These are phyloP conservation scores for Lapara coniferarum DNA, from an alignment of 2,888 invertebrate genomes.

Conservation along the genomic window DNA sequence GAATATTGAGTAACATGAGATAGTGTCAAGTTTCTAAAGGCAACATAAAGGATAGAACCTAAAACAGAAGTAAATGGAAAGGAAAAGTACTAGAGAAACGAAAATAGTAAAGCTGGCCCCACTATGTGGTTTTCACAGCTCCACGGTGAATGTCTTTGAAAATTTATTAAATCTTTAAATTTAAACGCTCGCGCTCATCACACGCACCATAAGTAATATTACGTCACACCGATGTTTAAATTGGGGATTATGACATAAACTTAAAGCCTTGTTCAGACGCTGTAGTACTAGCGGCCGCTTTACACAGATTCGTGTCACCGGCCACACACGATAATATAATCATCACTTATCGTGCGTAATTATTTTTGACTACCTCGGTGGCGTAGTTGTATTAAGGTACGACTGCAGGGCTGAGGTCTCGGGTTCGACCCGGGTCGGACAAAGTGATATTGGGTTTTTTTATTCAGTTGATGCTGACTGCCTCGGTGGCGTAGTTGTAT, in stretches of 20 bases:
- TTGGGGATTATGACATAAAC: constrained; percentile 50
- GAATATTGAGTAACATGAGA: too few relatives aligned
- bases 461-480: not conserved
- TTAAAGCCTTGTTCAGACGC: constrained; percentile 44
- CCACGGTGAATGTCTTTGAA: too few relatives aligned
- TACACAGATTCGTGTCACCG: constrained; percentile 40
- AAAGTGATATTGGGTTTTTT: too few relatives aligned
- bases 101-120: too few relatives aligned
- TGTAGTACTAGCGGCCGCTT: constrained; percentile 38
- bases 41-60: too few relatives aligned
- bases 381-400: not conserved
- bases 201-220: constrained; percentile 36
- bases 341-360: not conserved
- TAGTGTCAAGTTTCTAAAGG: too few relatives aligned
- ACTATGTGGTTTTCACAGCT: too few relatives aligned
- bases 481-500: not conserved
- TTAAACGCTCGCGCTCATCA: constrained; percentile 33
- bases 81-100: too few relatives aligned
- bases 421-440: not conserved
- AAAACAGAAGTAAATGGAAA: too few relatives aligned
- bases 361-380: not conserved
- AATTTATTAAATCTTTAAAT: too few relatives aligned
- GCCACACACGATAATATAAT: constrained; percentile 32
- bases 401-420: not conserved
- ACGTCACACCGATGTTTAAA: constrained; percentile 49